Conservation (phyloP, 2,113 vertebrate genomes). For the Oryzias woworae region DNA sequence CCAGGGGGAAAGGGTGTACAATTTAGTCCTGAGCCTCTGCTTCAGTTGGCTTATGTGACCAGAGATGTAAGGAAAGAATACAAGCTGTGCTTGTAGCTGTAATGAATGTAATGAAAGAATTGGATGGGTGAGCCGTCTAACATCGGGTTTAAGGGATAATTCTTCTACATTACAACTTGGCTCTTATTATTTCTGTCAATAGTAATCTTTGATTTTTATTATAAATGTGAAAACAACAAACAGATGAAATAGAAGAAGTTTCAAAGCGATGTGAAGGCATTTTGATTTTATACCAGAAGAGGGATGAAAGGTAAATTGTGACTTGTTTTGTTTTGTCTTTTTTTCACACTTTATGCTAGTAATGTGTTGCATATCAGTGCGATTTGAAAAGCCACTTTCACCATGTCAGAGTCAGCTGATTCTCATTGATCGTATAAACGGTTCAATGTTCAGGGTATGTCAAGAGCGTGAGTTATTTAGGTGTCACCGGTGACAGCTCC, state of each 20-base stretch:
- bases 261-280: neutral
- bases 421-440: no score
- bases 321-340: no score
- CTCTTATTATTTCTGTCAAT: neutral
- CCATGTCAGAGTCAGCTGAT: no score
- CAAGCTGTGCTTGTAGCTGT: conserved; percentile 33
- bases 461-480: no score
- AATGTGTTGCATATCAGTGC: no score
- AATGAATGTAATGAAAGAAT: conserved; percentile 40
- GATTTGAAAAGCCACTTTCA: no score
- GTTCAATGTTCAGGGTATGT: no score
- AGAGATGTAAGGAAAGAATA: conserved; percentile 33
- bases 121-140: conserved; percentile 26
- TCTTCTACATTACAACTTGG: conserved; percentile 14
- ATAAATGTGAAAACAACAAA: neutral
- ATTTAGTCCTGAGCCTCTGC: conserved; percentile 38
- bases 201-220: conserved; percentile 9
- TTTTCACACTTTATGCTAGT: no score
- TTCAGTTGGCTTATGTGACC: conserved; percentile 46
- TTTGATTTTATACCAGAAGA: neutral
- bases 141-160: conserved; percentile 34
- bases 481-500: no score
- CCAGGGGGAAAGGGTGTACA: conserved; percentile 35
- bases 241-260: neutral
- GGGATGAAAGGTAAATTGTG: no score